Evolutionary conservation across 2,113 vertebrate species (phyloP).

Genomic region (Ranitomeya imitator): DNA sequence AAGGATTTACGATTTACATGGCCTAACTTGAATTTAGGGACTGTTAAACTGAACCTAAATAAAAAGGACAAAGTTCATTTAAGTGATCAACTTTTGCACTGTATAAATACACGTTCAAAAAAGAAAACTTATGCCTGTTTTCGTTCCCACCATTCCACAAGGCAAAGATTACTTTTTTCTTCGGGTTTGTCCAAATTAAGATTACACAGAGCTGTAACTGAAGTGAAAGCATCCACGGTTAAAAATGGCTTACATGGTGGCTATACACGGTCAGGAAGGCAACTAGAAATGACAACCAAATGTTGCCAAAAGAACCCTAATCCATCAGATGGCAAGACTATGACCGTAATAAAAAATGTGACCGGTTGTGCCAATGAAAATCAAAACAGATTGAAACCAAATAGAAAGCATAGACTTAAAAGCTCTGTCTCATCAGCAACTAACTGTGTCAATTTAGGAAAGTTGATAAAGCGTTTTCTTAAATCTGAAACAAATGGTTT

Average conservation of each 20-base stretch:
- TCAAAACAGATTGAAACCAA: conserved; percentile 60
- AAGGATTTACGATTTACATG: conserved; percentile 79
- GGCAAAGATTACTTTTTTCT: neutral
- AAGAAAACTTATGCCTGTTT: conserved; percentile 29
- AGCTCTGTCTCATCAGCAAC: conserved; percentile 69
- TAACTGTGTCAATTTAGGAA: conserved; percentile 79
- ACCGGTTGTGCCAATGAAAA: conserved; percentile 80
- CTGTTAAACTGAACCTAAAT: conserved; percentile 63
- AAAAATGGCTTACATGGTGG: neutral
- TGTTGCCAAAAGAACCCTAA: neutral
- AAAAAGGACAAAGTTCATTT: neutral
- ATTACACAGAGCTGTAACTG: neutral
- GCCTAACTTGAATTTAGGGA: conserved; percentile 64
- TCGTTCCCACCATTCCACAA: conserved; percentile 40
- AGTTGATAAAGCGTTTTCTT: conserved; percentile 89
- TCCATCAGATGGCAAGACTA: conserved; percentile 53
- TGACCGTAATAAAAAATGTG: conserved; percentile 13
- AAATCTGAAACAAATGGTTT: conserved; percentile 82
- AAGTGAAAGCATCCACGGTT: neutral
- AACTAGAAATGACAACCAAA: conserved; percentile 64
- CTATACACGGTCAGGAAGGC: conserved; percentile 77
- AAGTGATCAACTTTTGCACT: conserved; percentile 18
- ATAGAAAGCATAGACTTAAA: neutral
- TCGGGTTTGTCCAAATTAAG: neutral
- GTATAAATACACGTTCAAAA: conserved; percentile 24